Percentiles rank a stretch among this genome's conserved stretches.
These are phyloP conservation scores for Trisateles emortualis DNA, from an alignment of 2,888 invertebrate genomes.

Conservation along the genomic window DNA sequence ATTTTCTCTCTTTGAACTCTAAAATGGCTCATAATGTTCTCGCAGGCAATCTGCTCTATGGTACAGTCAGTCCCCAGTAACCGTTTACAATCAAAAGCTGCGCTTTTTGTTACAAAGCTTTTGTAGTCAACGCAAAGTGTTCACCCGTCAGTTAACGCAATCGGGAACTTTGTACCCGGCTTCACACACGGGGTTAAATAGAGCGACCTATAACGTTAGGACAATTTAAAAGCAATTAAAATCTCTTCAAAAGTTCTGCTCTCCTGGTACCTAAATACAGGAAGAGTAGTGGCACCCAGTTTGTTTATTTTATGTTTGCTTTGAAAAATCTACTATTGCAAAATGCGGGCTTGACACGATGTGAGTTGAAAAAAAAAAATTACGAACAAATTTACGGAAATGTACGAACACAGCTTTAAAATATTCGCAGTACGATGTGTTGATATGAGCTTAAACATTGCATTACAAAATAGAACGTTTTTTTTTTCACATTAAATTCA, in stretches of 20 bases:
- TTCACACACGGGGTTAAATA: background rate
- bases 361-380: no score
- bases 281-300: no score
- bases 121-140: slow-evolving; percentile 28
- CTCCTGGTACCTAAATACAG: background rate
- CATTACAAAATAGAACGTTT: no score
- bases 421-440: no score
- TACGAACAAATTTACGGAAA: no score
- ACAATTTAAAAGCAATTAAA: background rate
- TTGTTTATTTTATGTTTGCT: no score
- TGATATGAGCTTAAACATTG: no score
- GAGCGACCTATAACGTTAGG: background rate
- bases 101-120: slow-evolving; percentile 27
- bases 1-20: slow-evolving; percentile 3
- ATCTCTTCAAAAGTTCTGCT: background rate
- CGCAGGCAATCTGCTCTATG: slow-evolving; percentile 24
- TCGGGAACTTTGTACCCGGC: slow-evolving; percentile 16
- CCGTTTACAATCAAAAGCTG: slow-evolving; percentile 23
- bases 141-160: slow-evolving; percentile 18
- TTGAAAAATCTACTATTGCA: no score
- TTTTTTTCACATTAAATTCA: no score
- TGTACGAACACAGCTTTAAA: no score
- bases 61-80: slow-evolving; percentile 8
- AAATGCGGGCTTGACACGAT: no score
- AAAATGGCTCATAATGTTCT: slow-evolving; percentile 8